phyloP scores from a whole-genome alignment of 2,888 invertebrate species.

The Polyploca ridens region DNA sequence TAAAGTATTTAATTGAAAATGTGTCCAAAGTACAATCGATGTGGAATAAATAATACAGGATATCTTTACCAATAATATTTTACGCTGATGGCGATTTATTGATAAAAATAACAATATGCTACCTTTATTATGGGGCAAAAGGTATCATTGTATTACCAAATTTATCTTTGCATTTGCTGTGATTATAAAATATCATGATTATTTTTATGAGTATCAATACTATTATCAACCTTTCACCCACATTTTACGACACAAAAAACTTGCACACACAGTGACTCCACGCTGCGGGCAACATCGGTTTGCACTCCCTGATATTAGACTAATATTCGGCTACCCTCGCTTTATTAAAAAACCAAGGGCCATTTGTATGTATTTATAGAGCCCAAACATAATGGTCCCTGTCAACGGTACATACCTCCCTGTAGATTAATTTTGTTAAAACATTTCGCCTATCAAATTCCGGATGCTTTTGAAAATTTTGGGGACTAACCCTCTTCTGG shows the following conservation, averaged over 20 bases:
- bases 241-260: constrained; percentile 66
- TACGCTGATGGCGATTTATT: too few species aligned
- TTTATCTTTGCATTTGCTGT: too few species aligned
- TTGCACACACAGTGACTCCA: constrained; percentile 55
- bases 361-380: constrained; percentile 82
- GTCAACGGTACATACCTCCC: constrained; percentile 70
- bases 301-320: constrained; percentile 81
- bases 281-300: constrained; percentile 78
- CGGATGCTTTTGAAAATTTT: background rate
- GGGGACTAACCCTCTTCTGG: background rate
- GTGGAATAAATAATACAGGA: too few species aligned
- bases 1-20: too few species aligned
- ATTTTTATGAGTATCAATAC: constrained; percentile 37
- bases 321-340: constrained; percentile 81
- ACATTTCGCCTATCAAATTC: constrained; percentile 60
- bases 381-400: constrained; percentile 60
- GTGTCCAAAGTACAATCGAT: too few species aligned
- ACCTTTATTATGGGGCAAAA: too few species aligned
- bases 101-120: too few species aligned
- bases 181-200: background rate
- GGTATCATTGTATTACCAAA: too few species aligned
- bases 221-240: constrained; percentile 45
- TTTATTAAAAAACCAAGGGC: constrained; percentile 82
- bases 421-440: constrained; percentile 78
- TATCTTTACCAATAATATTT: too few species aligned